Base-by-base conservation (phyloP, 2,888 invertebrate species). In the Aphidius colemani region DNA sequence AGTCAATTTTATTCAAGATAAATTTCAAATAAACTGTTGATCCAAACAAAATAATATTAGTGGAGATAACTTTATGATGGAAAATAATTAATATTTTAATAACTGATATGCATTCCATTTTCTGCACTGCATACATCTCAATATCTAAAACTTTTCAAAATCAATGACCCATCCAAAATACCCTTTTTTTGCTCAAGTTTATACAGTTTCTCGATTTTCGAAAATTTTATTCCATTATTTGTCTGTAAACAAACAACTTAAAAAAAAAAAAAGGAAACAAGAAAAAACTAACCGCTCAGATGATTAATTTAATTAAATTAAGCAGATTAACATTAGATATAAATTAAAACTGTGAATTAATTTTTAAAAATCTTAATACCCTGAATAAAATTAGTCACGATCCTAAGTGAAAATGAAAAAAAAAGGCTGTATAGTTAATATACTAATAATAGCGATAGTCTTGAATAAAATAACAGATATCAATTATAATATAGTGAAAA, bases 1-100 rank as follows among this genome's bases (percentile, higher is more conserved):
- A 74, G 75, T 74, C 71, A 74, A 72, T 69, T 71, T 72, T 73
- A 78, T 78, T 78, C 76, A 71, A 76, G 75, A 77, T 75, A 74
- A 78, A 70, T 79, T 81, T 80, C 79, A 74, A 78, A 74, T 72
- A 74, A 73, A 70, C 72, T n/a, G n/a, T n/a, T n/a, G n/a, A n/a
- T n/a, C n/a, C n/a, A n/a, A n/a, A n/a, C n/a, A n/a, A n/a, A n/a
- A n/a, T n/a, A n/a, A n/a, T n/a, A n/a, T 18, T 18, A 18, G 13
- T 18, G 13, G 13, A 18, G 1, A 18, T 3, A 30, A 30, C 30
- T 30, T 30, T 30, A 71, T 72, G 70, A 72, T 72, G 71, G 66
- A 71, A 64, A 70, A 71, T 18, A 18, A 18, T 18, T 18, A 18
- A 18, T 18, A 18, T 30, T 30, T 30, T 30, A 30, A 5, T 18